Evolutionary conservation across 2,113 vertebrate genomes (phyloP), one percentile per base, ranked within the genome.

Genomic region (Geococcyx californianus): DNA sequence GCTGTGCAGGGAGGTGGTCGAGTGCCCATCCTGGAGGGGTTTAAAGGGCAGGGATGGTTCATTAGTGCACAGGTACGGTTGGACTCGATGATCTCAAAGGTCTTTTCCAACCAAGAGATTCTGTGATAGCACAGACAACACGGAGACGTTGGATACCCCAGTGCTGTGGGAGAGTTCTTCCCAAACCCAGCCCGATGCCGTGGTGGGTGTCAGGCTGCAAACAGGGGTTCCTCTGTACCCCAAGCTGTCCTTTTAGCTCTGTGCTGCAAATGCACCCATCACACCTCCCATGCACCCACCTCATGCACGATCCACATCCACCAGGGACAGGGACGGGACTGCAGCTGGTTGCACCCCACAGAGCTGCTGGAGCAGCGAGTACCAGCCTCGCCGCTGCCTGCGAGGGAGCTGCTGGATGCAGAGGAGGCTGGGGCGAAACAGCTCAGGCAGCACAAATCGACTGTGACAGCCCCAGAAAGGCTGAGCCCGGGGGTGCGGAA

Each of bases 391-490:
- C 31, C 6, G 24, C 81, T 78, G 94, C 86, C 82, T 83, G 70
- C 13, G 16, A 79, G 87, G 90, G 89, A 95, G 77, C 76, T 25
- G 90, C 26, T 9, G 76, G 23, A 13, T 56, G 89, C 89, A 64
- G 93, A 62, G 85, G 94, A 70, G 59, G 90, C 66, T 29, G 45
- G 88, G 36, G 92, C 90, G 94, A 68, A 95, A 90, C 96, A 96
- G 98, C 95, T 98, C 97, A 98, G 94, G 98, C 98, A 80, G 95
- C 95, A 72, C 97, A 98, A 98, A 98, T 98, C 62, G 18, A 77
- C 92, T 98, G 92, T 98, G 98, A 98, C 98, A 98, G 98, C 84
- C 96, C 97, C 97, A 96, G 94, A 97, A 97, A 97, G 97, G 96
- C 96, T 86, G 92, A 94, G 97, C 97, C 98, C 94, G 36, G 54